Evolutionary conservation across 2,797 vertebrate species (phyloP).

Genomic region (Characodon lateralis): DNA sequence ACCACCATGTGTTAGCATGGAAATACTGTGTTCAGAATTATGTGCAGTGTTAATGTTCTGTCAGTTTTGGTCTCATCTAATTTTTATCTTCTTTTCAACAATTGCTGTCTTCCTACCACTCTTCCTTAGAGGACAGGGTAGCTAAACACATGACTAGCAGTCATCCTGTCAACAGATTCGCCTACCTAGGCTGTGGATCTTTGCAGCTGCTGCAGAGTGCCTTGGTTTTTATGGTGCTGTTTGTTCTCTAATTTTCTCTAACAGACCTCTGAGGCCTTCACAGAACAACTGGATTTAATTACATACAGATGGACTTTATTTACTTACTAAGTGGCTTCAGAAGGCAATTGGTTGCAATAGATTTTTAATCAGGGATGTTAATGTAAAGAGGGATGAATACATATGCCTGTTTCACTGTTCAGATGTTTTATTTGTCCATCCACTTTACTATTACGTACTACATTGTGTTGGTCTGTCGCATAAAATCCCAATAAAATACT

Average conservation of each 20-base stretch:
- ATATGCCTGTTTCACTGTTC: too few relatives aligned
- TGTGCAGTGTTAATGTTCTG: too few relatives aligned
- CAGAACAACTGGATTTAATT: too few relatives aligned
- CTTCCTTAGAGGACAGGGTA: too few relatives aligned
- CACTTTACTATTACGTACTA: neutral
- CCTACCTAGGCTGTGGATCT: neutral
- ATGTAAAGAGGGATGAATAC: too few relatives aligned
- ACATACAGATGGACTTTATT: neutral
- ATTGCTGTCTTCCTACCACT: too few relatives aligned
- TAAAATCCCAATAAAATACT: neutral
- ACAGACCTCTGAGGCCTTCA: too few relatives aligned
- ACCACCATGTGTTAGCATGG: neutral
- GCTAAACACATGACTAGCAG: too few relatives aligned
- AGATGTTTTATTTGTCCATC: neutral
- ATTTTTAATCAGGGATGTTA: neutral
- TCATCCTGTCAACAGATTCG: neutral
- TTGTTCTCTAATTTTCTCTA: neutral
- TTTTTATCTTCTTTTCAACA: too few relatives aligned
- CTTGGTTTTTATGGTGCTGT: neutral
- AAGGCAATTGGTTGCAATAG: too few relatives aligned
- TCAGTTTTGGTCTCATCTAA: too few relatives aligned
- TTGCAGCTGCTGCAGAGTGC: neutral
- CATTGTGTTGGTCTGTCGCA: neutral
- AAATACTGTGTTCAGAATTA: neutral
- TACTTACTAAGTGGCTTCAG: neutral